Percentiles rank a stretch among this genome's conserved stretches.
Conservation (phyloP, 2,797 vertebrate genomes). For the Leucoraja ocellata region DNA sequence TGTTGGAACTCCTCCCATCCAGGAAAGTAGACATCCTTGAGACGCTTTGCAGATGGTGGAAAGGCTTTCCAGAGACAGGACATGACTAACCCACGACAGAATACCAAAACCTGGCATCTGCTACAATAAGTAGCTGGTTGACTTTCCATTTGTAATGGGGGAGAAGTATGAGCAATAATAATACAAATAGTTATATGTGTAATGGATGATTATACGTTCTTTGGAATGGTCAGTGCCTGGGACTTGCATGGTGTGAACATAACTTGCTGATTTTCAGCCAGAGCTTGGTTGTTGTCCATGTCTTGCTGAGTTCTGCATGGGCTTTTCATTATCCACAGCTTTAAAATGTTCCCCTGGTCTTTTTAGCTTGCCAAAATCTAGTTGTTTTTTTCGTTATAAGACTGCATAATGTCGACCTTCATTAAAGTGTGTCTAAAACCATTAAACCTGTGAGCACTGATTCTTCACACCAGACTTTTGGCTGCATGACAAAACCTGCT, state of each 20-base stretch:
- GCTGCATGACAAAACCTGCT: conserved; percentile 62
- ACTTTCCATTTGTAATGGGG: background rate
- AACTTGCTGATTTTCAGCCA: background rate
- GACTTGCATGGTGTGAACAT: background rate
- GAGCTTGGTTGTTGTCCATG: background rate
- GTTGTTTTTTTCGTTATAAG: background rate
- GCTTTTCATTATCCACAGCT: background rate
- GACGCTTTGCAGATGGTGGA: background rate
- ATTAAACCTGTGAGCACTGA: conserved; percentile 59
- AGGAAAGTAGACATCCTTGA: background rate
- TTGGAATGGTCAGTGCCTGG: background rate
- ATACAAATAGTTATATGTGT: background rate
- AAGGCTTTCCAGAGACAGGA: background rate
- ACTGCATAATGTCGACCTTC: background rate
- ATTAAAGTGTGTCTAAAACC: conserved; percentile 46
- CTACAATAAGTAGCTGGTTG: background rate
- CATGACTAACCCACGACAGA: background rate
- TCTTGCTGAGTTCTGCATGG: background rate
- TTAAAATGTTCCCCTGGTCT: background rate
- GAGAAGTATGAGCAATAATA: background rate
- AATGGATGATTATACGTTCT: background rate
- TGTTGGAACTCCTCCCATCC: background rate
- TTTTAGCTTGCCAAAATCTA: background rate
- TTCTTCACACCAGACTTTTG: conserved; percentile 57
- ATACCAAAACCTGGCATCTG: background rate